Evolutionary conservation across 2,888 invertebrate species (phyloP), one percentile per base, ranked within the genome.

Genomic region (Eretmocerus hayati): DNA sequence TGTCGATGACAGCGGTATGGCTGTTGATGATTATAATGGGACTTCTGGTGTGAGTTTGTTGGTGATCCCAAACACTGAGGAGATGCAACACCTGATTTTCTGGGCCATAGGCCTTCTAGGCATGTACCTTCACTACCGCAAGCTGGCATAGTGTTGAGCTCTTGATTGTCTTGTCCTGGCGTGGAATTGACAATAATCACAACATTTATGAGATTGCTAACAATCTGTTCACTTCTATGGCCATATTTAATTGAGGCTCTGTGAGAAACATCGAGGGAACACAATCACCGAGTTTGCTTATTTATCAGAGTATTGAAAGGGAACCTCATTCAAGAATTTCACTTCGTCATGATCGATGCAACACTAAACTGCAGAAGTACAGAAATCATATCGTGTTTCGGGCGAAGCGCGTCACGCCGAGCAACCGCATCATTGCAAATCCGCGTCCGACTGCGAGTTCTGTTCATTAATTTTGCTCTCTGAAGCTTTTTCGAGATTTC

Each of bases 121-220:
- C 51, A 44, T 33, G 47, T 44, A 19, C 19, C 43, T 13, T 51
- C 51, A 36, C 47, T 51, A 21, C 51, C 42, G 33, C 51, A 48
- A 36, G 51, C 47, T 21, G 51, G 51, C 51, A 51, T 51, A 9
- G 2, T 36, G 15, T 4, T 16, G 9, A 15, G 19, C 36, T 11
- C 16, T 9, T 19, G n/a, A n/a, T n/a, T n/a, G n/a, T n/a, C n/a
- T n/a, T n/a, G n/a, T n/a, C n/a, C n/a, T n/a, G n/a, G n/a, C n/a
- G n/a, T n/a, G n/a, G n/a, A n/a, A n/a, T n/a, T n/a, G n/a, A n/a
- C n/a, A n/a, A n/a, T n/a, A n/a, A n/a, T n/a, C n/a, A n/a, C n/a
- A n/a, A n/a, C n/a, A n/a, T n/a, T n/a, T n/a, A n/a, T n/a, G n/a
- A n/a, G n/a, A n/a, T n/a, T n/a, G n/a, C n/a, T n/a, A n/a, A n/a